Conservation (phyloP, 92 coral and sea anemone genomes). For the Parazoanthus darwini region DNA sequence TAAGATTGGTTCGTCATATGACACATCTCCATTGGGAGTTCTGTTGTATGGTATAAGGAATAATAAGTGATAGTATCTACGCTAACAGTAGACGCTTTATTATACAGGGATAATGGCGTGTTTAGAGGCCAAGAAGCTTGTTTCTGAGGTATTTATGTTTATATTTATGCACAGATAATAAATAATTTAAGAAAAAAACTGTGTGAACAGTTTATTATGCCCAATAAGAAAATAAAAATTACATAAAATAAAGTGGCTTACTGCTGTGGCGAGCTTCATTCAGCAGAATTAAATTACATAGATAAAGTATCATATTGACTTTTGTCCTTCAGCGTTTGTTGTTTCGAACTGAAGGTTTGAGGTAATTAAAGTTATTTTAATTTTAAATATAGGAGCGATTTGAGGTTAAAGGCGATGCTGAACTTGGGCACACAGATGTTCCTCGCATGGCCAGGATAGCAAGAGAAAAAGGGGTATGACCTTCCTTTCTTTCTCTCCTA, state of each 20-base stretch:
- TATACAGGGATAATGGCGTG: slow-evolving; percentile 81
- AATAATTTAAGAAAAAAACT: background rate
- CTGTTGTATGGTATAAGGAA: background rate
- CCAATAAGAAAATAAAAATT: too few species aligned
- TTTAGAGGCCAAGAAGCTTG: slow-evolving; percentile 54
- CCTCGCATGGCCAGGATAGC: slow-evolving; percentile 72
- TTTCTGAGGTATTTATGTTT: slow-evolving; percentile 64
- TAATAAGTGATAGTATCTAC: background rate
- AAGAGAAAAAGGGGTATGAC: slow-evolving; percentile 54
- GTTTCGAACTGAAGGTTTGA: background rate
- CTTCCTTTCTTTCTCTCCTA: background rate
- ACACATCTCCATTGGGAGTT: background rate
- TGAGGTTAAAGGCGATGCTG: slow-evolving; percentile 85
- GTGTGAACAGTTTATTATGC: background rate
- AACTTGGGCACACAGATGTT: slow-evolving; percentile 67
- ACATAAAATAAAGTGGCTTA: background rate
- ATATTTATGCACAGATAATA: background rate
- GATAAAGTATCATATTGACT: background rate
- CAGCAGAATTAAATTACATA: background rate
- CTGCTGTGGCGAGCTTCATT: background rate
- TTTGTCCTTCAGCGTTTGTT: background rate
- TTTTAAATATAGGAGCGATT: slow-evolving; percentile 52
- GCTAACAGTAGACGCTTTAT: background rate
- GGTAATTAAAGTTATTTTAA: background rate
- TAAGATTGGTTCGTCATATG: background rate